phyloP scores from a whole-genome alignment of 2,113 vertebrate genomes.

The Syrrhaptes paradoxus region DNA sequence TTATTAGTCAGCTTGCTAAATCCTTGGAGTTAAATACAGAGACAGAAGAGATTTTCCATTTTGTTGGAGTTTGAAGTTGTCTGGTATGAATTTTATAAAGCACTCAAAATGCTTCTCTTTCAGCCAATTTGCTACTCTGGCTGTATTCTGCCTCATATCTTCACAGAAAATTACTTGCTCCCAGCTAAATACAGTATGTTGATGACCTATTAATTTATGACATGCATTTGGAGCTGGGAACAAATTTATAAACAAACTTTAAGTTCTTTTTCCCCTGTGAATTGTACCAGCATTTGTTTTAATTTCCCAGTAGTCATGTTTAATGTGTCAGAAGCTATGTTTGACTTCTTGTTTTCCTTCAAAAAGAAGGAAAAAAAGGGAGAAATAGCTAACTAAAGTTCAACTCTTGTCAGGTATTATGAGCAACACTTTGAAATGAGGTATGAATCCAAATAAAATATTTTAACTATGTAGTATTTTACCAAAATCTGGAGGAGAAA shows the following conservation, averaged over 20 bases:
- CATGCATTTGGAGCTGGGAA: slow-evolving; percentile 42
- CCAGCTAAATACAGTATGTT: slow-evolving; percentile 46
- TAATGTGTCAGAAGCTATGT: slow-evolving; percentile 50
- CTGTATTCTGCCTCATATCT: slow-evolving; percentile 15
- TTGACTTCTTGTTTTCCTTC: slow-evolving; percentile 7
- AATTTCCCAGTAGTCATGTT: slow-evolving; percentile 34
- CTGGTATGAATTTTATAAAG: neutral
- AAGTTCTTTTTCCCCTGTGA: slow-evolving; percentile 21
- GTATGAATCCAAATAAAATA: slow-evolving; percentile 66
- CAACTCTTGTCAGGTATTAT: slow-evolving; percentile 57
- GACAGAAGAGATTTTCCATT: slow-evolving; percentile 45
- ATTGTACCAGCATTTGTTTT: slow-evolving; percentile 53
- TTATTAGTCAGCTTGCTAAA: slow-evolving; percentile 75
- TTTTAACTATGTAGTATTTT: slow-evolving; percentile 40
- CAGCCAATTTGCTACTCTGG: slow-evolving; percentile 1
- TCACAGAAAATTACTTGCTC: slow-evolving; percentile 1
- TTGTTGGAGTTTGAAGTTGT: slow-evolving; percentile 12
- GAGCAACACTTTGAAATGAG: slow-evolving; percentile 67
- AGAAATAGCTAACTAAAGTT: slow-evolving; percentile 42
- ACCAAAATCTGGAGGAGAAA: slow-evolving; percentile 57
- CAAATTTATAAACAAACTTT: slow-evolving; percentile 60
- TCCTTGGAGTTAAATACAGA: slow-evolving; percentile 27
- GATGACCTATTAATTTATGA: slow-evolving; percentile 56
- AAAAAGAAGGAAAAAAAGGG: neutral
- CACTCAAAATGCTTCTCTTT: neutral